phyloP scores from a whole-genome alignment of 2,888 invertebrate genomes.

The Eupithecia centaureata region DNA sequence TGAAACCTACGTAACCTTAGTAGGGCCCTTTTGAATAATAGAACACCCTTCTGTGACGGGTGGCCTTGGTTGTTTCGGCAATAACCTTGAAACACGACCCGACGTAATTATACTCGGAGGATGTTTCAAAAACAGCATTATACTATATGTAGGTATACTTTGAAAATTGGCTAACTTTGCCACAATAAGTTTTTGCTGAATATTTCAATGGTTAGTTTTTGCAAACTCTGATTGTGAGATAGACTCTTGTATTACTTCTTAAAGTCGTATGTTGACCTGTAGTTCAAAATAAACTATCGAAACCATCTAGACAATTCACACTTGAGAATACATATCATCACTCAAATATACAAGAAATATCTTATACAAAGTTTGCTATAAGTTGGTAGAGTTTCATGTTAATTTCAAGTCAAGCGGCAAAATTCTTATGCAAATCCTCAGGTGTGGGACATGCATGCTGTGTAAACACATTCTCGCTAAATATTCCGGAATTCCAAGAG shows the following conservation, averaged over 20 bases:
- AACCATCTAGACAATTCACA: not conserved
- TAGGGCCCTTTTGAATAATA: conserved; percentile 43
- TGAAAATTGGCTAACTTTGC: not conserved
- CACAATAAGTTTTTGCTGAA: conserved; percentile 4
- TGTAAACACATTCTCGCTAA: conserved; percentile 24
- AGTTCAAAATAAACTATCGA: not conserved
- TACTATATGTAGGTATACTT: too few species aligned
- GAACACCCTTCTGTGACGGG: conserved; percentile 35
- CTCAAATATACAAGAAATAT: not conserved
- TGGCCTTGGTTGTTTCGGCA: conserved; percentile 40
- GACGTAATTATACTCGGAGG: conserved; percentile 1
- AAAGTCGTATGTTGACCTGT: conserved; percentile 4
- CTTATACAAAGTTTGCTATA: not conserved
- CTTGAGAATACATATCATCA: not conserved
- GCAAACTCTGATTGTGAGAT: conserved; percentile 6
- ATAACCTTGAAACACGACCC: conserved; percentile 35
- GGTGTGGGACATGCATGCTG: conserved; percentile 33
- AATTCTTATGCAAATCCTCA: conserved; percentile 34
- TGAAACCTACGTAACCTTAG: conserved; percentile 43
- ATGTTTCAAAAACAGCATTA: conserved; percentile 19
- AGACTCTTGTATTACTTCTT: not conserved
- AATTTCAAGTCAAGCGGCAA: conserved; percentile 33
- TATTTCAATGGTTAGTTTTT: conserved; percentile 4
- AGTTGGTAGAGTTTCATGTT: conserved; percentile 28
- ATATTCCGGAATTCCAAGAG: conserved; percentile 17